Percentiles rank a stretch among this genome's conserved stretches.
Conservation (phyloP, 2,888 invertebrate genomes). For the Calameuta pallipes region DNA sequence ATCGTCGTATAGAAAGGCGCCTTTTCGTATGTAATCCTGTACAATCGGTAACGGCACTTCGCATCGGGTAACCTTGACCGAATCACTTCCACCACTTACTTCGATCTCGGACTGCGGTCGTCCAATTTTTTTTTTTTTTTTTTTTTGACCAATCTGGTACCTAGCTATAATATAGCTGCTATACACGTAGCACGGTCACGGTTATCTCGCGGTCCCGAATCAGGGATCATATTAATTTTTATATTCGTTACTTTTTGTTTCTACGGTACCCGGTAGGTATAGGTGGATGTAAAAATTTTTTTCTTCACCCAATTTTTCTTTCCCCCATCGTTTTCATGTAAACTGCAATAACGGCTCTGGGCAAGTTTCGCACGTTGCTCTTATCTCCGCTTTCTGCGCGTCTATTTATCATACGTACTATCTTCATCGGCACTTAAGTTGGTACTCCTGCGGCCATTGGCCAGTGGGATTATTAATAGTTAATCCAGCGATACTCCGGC, state of each 20-base stretch:
- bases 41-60: conserved; percentile 21
- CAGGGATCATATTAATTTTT: neutral
- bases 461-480: neutral
- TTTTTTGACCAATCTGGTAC: neutral
- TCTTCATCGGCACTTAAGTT: neutral
- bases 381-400: neutral
- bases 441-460: neutral
- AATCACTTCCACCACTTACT: conserved; percentile 1
- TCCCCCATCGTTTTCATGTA: neutral
- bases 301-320: no score
- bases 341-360: neutral
- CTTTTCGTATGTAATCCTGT: neutral
- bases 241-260: neutral
- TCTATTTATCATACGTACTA: neutral
- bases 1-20: neutral
- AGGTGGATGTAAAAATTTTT: neutral
- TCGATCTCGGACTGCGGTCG: neutral
- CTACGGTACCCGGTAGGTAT: neutral
- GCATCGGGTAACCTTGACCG: conserved; percentile 17
- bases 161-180: neutral
- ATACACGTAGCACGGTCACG: neutral
- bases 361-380: neutral
- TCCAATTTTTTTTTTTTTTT: neutral
- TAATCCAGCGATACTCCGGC: neutral
- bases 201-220: neutral